These are phyloP conservation scores for Drosophila neocordata DNA, from an alignment of 1,140 invertebrate genomes.

Conservation along the genomic window DNA sequence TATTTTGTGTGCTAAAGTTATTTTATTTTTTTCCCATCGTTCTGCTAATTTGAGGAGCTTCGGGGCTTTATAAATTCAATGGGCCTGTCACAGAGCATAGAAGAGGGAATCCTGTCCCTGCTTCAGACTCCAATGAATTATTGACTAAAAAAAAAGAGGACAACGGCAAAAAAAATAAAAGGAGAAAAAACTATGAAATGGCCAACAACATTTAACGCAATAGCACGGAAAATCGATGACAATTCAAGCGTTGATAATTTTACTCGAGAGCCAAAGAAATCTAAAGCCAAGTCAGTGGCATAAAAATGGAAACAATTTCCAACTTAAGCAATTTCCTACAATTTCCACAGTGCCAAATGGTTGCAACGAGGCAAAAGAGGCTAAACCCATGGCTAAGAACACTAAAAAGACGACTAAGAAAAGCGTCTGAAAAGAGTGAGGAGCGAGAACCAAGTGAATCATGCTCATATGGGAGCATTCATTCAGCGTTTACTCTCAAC, in stretches of 20 bases:
- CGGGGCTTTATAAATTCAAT: slow-evolving; percentile 61
- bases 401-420: slow-evolving; percentile 10
- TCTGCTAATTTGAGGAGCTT: slow-evolving; percentile 67
- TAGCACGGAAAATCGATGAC: slow-evolving; percentile 80
- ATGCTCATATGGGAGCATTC: slow-evolving; percentile 74
- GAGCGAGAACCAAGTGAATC: slow-evolving; percentile 25
- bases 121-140: slow-evolving; percentile 66
- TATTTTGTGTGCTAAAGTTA: slow-evolving; percentile 35
- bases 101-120: slow-evolving; percentile 9
- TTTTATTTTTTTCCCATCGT: slow-evolving; percentile 14
- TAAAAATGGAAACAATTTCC: slow-evolving; percentile 75
- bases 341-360: slow-evolving; percentile 54
- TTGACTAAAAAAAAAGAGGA: slow-evolving; percentile 49
- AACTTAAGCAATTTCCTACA: slow-evolving; percentile 78
- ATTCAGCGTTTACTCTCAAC: slow-evolving; percentile 44
- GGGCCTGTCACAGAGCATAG: slow-evolving; percentile 46
- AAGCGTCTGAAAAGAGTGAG: neutral
- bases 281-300: slow-evolving; percentile 40
- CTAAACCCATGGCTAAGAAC: slow-evolving; percentile 2
- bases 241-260: slow-evolving; percentile 81
- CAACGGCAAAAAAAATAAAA: slow-evolving; percentile 12
- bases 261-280: slow-evolving; percentile 47
- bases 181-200: slow-evolving; percentile 31
- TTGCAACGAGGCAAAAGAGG: slow-evolving; percentile 7
- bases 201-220: slow-evolving; percentile 73